A percentile compares a stretch with the other conserved stretches of the same genome.
Evolutionary conservation across 2,888 invertebrate species (phyloP).

Genomic region (Agriotes lineatus): DNA sequence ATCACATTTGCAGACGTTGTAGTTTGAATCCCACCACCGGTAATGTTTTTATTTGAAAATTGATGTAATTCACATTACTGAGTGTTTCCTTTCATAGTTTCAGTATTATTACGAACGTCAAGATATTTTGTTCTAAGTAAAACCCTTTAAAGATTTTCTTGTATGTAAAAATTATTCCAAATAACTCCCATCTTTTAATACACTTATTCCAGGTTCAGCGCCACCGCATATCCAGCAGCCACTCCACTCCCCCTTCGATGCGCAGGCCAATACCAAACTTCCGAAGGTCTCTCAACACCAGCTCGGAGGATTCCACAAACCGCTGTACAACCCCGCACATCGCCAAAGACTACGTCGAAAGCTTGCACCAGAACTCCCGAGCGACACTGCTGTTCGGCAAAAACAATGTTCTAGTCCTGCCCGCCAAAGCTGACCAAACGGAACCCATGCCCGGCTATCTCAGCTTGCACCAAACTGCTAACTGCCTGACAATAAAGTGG

Average conservation of each 20-base stretch:
- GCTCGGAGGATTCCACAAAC: constrained; percentile 77
- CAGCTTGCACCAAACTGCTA: constrained; percentile 88
- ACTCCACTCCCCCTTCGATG: constrained; percentile 82
- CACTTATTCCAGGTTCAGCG: constrained; percentile 75
- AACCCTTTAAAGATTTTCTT: too few species aligned
- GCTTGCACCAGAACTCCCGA: constrained; percentile 91
- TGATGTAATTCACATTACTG: too few species aligned
- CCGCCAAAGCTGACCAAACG: constrained; percentile 79
- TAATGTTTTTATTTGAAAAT: too few species aligned
- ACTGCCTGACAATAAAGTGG: constrained; percentile 91
- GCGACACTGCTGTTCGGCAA: constrained; percentile 93
- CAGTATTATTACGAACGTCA: too few species aligned
- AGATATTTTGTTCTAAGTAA: too few species aligned
- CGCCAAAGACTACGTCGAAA: constrained; percentile 94
- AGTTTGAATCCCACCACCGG: too few species aligned
- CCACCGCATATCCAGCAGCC: constrained; percentile 87
- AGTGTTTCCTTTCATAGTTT: too few species aligned
- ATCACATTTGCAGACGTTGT: too few species aligned
- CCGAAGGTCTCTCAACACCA: constrained; percentile 79
- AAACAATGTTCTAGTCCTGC: constrained; percentile 90
- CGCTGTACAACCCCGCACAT: constrained; percentile 64
- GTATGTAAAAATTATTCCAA: too few species aligned
- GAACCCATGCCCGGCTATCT: constrained; percentile 93
- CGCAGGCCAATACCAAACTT: constrained; percentile 81
- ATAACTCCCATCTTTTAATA: too few species aligned